Evolutionary conservation across 2,888 invertebrate genomes (phyloP).

Genomic region (Polyploca ridens): DNA sequence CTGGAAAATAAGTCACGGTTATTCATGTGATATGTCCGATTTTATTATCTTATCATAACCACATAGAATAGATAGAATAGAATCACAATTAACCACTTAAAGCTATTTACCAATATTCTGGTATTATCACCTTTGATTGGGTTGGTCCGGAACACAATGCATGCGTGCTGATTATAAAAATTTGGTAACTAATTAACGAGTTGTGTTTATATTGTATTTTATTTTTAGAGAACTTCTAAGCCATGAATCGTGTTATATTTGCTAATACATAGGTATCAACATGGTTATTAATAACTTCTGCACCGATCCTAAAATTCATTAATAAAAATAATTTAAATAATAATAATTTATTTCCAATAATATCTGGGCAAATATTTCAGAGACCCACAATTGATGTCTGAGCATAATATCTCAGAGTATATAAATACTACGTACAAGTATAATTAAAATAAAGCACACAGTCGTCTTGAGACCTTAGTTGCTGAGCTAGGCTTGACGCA

Average conservation of each 20-base stretch:
- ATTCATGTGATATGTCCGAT: slow-evolving; percentile 34
- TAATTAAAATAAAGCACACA: no score
- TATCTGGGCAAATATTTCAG: no score
- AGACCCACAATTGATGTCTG: no score
- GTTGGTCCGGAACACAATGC: slow-evolving; percentile 18
- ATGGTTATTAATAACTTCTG: slow-evolving; percentile 8
- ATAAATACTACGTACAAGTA: no score
- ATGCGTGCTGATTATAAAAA: slow-evolving; percentile 18
- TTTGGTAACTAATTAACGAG: slow-evolving; percentile 15
- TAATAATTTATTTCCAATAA: no score
- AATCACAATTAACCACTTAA: slow-evolving; percentile 45
- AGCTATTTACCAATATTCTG: slow-evolving; percentile 42
- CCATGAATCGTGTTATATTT: background rate
- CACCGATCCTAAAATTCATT: background rate
- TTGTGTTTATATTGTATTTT: background rate
- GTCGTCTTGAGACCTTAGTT: no score
- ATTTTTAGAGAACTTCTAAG: slow-evolving; percentile 1
- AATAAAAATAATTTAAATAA: no score
- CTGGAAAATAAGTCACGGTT: slow-evolving; percentile 45
- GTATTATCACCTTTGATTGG: slow-evolving; percentile 42
- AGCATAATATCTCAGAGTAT: no score
- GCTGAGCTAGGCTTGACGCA: no score
- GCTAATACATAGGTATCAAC: slow-evolving; percentile 1
- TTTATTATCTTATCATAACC: slow-evolving; percentile 46
- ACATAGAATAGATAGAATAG: slow-evolving; percentile 36